These are phyloP conservation scores for Actias luna DNA, from an alignment of 2,888 invertebrate genomes.

Conservation along the genomic window DNA sequence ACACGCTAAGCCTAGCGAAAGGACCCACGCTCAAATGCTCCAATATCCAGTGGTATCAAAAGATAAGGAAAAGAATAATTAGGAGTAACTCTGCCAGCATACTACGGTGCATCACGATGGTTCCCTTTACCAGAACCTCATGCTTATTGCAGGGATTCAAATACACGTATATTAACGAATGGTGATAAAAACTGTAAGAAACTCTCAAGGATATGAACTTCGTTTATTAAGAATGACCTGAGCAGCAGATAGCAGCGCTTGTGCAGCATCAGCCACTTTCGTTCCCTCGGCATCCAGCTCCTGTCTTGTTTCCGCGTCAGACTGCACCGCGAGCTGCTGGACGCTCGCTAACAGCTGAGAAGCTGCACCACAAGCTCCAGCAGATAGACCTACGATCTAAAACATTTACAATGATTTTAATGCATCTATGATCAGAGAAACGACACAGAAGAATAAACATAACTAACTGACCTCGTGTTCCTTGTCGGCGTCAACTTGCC, in stretches of 20 bases:
- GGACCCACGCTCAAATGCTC: no score
- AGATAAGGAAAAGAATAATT: no score
- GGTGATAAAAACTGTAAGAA: no score
- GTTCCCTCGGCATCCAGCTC: constrained; percentile 28
- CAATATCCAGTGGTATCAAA: no score
- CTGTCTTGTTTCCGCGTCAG: constrained; percentile 14
- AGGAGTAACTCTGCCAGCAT: no score
- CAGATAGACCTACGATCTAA: constrained; percentile 17
- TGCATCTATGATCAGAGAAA: not conserved
- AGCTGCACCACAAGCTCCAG: constrained; percentile 19
- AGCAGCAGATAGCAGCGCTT: constrained; percentile 32
- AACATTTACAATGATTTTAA: not conserved
- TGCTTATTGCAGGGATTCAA: no score
- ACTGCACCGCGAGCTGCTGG: constrained; percentile 30
- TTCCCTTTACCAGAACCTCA: no score
- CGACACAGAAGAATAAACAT: not conserved
- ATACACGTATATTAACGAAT: no score
- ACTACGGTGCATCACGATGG: no score
- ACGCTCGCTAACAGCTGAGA: constrained; percentile 35
- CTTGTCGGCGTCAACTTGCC: constrained; percentile 7
- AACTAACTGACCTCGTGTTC: constrained; percentile 18
- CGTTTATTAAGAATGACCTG: no score
- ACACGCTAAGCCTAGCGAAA: no score
- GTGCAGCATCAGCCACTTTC: constrained; percentile 33
- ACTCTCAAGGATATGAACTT: no score